Evolutionary conservation across 2,888 invertebrate species (phyloP).

Genomic region (Eristalinus aeneus): DNA sequence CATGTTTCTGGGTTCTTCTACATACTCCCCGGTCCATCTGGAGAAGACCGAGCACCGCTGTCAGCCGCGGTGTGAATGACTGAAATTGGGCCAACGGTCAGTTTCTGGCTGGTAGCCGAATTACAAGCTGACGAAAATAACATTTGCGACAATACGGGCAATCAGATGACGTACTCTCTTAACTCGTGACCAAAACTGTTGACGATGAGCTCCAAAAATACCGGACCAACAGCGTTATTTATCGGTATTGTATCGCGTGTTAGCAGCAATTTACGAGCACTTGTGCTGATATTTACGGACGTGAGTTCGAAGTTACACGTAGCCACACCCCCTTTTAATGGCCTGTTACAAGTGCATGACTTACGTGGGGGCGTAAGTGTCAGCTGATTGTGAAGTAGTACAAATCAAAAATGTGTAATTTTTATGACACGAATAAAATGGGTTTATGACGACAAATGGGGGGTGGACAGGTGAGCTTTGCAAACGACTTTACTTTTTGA

Average conservation of each 20-base stretch:
- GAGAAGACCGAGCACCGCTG: constrained; percentile 12
- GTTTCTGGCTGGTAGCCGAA: constrained; percentile 27
- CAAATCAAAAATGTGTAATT: neutral
- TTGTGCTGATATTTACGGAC: neutral
- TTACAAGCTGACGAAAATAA: neutral
- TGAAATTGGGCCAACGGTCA: constrained; percentile 11
- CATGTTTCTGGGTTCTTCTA: constrained; percentile 21
- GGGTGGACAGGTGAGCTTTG: neutral
- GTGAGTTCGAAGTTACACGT: neutral
- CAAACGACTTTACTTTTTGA: neutral
- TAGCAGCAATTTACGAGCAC: constrained; percentile 7
- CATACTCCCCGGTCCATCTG: neutral
- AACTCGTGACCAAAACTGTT: constrained; percentile 13
- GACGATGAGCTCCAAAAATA: neutral
- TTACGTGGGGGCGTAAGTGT: neutral
- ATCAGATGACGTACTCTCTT: constrained; percentile 4
- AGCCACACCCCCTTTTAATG: neutral
- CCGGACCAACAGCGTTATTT: constrained; percentile 7
- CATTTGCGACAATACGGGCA: neutral
- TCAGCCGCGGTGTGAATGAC: neutral
- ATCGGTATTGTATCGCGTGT: constrained; percentile 17
- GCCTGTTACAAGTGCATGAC: neutral
- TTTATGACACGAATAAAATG: neutral
- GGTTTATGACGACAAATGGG: neutral
- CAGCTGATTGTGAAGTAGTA: neutral